These are phyloP conservation scores for Oncorhynchus clarkii DNA, from an alignment of 2,113 vertebrate species.

Conservation along the genomic window DNA sequence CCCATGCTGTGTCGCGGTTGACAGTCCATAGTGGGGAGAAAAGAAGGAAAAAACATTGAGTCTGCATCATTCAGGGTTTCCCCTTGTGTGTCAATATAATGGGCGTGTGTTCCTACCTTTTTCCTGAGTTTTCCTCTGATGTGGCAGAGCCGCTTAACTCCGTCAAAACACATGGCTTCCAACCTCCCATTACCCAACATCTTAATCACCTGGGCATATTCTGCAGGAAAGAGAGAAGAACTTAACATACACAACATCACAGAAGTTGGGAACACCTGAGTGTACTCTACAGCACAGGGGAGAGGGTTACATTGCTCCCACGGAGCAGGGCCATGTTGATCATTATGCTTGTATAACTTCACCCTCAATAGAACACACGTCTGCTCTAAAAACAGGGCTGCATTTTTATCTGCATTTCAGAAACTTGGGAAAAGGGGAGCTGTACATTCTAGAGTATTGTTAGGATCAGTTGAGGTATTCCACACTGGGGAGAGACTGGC, in stretches of 20 bases:
- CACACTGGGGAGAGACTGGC: not conserved
- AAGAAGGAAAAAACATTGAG: too few species aligned
- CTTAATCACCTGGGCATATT: slow-evolving; percentile 98
- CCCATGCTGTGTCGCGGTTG: too few species aligned
- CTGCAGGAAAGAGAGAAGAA: slow-evolving; percentile 59
- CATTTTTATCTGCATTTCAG: not conserved
- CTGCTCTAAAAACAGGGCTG: too few species aligned
- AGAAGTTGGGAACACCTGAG: too few species aligned
- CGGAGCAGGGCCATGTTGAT: too few species aligned
- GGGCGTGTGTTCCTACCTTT: slow-evolving; percentile 78
- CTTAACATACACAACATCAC: too few species aligned
- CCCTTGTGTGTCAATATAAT: not conserved
- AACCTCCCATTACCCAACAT: slow-evolving; percentile 97
- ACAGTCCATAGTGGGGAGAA: too few species aligned
- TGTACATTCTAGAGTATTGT: not conserved
- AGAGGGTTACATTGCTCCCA: not conserved
- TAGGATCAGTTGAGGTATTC: not conserved
- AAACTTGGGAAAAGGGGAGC: not conserved
- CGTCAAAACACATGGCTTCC: slow-evolving; percentile 98
- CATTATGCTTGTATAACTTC: not conserved
- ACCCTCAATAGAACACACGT: not conserved
- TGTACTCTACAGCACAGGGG: too few species aligned
- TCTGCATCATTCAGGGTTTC: too few species aligned
- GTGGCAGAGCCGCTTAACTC: slow-evolving; percentile 97
- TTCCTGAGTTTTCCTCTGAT: slow-evolving; percentile 98